Evolutionary conservation across 2,113 vertebrate species (phyloP).

Genomic region (Thymallus thymallus): DNA sequence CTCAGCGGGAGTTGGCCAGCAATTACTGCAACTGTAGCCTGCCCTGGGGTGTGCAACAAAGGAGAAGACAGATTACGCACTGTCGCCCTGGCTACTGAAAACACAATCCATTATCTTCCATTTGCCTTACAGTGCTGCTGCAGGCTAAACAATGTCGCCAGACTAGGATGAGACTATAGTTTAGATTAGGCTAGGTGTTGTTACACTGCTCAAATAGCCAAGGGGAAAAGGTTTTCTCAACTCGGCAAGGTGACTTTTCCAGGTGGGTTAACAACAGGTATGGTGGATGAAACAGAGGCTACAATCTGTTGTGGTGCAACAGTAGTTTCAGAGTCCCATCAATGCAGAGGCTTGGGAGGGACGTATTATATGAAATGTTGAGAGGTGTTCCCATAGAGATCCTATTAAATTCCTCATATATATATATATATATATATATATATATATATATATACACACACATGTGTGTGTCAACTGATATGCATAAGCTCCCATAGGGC

Average conservation of each 20-base stretch:
- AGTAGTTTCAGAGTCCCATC: neutral
- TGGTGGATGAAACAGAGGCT: neutral
- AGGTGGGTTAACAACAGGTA: neutral
- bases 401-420: neutral
- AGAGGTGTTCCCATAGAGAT: neutral
- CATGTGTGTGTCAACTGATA: neutral
- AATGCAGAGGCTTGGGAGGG: constrained; percentile 29
- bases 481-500: neutral
- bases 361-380: neutral
- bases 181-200: neutral
- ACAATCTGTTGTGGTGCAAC: constrained; percentile 23
- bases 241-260: neutral
- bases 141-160: neutral
- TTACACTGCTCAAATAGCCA: neutral
- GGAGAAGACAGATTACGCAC: neutral
- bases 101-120: constrained; percentile 13
- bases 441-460: no score
- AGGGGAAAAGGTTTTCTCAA: neutral
- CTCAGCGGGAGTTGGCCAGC: neutral
- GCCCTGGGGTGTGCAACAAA: neutral
- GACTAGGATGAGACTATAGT: neutral
- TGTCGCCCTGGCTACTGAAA: neutral
- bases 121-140: constrained; percentile 23
- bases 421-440: no score
- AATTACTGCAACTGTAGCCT: neutral